Evolutionary conservation across 2,113 vertebrate species (phyloP), one percentile per base, ranked within the genome.

Genomic region (Austrofundulus limnaeus): DNA sequence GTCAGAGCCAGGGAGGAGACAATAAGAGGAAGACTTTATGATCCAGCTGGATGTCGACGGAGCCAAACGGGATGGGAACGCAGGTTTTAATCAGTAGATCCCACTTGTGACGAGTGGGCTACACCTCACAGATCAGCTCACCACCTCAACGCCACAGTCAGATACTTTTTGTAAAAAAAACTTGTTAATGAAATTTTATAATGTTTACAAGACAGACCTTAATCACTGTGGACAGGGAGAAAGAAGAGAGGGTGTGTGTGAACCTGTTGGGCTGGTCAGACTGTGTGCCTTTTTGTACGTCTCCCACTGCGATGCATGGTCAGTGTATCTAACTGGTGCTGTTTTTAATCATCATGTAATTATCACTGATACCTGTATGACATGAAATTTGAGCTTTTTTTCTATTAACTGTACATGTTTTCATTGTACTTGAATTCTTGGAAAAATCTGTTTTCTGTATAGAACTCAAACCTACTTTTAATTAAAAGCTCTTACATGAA

Each of bases 151-250:
- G 65, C 41, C 75, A 41, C 75, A 69, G 58, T 49, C 64, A 23
- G 61, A 65, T 59, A 51, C 50, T 65, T 77, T 85, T 19, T 57
- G 45, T 24, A 49, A 25, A 25, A 72, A 54, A 47, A 83, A 77
- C 66, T 74, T 69, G 69, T 85, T 79, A 71, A 62, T 76, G 23
- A 42, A 50, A 72, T 82, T 85, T 79, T 82, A 86, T 78, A 66
- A 85, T 88, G 90, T 93, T 92, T 92, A 92, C 91, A 92, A 85
- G 21, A 86, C 77, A 83, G 89, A 92, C 91, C 90, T 90, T 56
- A 84, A 90, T 90, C 90, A 90, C 91, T 92, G 90, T 92, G 90
- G 90, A 90, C 81, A 60, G 89, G 73, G 81, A 78, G 56, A 31
- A 70, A 16, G 43, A 65, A 59, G 75, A 64, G 51, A 80, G 78